Evolutionary conservation across 2,888 invertebrate genomes (phyloP), one percentile per base, ranked within the genome.

Genomic region (Pachliopta kotzebuea): DNA sequence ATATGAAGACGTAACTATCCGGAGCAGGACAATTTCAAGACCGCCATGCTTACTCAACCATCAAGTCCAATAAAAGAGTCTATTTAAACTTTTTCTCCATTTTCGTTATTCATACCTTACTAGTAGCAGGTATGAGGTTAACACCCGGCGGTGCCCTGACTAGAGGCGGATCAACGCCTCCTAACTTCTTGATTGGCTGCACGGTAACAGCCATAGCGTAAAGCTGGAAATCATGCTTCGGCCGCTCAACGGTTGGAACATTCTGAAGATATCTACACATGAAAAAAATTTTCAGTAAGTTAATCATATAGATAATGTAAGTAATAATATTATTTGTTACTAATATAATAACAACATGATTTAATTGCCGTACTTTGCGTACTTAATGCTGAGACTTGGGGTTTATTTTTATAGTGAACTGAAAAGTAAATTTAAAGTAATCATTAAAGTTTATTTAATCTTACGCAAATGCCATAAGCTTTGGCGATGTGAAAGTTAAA

Each of bases 221-320:
- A 2, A 91, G 54, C 6, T 79, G 81, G 74, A 92, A 94, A 24
- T 90, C 85, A 60, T 86, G 83, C 68, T 78, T 87, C 0, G 76
- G 72, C 0, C 89, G 83, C 26, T 92, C 85, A 0, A 74, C 61
- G 1, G 81, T 80, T 11, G 91, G 83, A 0, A 91, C 75, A 75
- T 93, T 92, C 67, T 92, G 86, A 0, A 93, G 85, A 66, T 93
- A 92, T 17, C 94, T 93, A 72, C 2, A 67, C 8, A 6, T 6
- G 6, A 18, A n/a, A 45, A 9, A 37, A 14, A 11, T 37, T 37
- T 37, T 2, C 31, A 37, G 1, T 37, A 37, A 37, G 37, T 37
- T 37, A 37, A 37, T 14, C 14, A 14, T 37, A 37, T 17, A 26
- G 6, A 37, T 11, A 37, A 37, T 37, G 37, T 4, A 37, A n/a